Evolutionary conservation across 2,113 vertebrate genomes (phyloP), one percentile per base, ranked within the genome.

Genomic region (Ranitomeya imitator): DNA sequence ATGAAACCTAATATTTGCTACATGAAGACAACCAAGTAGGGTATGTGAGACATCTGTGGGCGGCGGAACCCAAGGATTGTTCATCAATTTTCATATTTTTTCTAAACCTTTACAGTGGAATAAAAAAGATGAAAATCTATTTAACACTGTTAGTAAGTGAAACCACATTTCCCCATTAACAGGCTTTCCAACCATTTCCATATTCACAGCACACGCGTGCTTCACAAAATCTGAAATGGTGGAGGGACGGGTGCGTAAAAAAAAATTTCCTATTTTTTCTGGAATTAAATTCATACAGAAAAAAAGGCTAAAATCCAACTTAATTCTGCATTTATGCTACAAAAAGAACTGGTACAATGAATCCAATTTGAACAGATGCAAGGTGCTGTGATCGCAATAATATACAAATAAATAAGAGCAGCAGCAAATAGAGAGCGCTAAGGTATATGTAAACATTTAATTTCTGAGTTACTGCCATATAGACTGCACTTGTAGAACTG

Each of bases 101-200:
- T 74, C 69, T 37, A 45, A 19, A 51, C 37, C 15, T 74, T 76
- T 76, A 76, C 73, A 19, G 52, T 76, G 37, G 10, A 10, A 76
- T 76, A 76, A 76, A 76, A 63, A 21, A 51, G 37, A 52, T 76
- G 73, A 76, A 52, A 52, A 19, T 76, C 9, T 76, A 51, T 76
- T 76, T 52, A 52, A 51, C 45, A 12, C 73, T 76, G 37, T 76
- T 76, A 76, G 73, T 76, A 76, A 76, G 73, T 76, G 52, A 76
- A 76, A 76, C 73, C 73, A 76, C 73, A 76, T 76, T 76, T 76
- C 73, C 73, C 51, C 73, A 76, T 76, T 76, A 76, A 76, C 9
- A 52, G 37, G 73, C 18, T 76, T 52, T 52, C 71, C 13, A 52
- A 3, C 37, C 37, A 19, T 76, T 76, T 45, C 45, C 19, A 21